These are phyloP conservation scores for Neoaliturus tenellus DNA, from an alignment of 2,888 invertebrate species.

Conservation along the genomic window DNA sequence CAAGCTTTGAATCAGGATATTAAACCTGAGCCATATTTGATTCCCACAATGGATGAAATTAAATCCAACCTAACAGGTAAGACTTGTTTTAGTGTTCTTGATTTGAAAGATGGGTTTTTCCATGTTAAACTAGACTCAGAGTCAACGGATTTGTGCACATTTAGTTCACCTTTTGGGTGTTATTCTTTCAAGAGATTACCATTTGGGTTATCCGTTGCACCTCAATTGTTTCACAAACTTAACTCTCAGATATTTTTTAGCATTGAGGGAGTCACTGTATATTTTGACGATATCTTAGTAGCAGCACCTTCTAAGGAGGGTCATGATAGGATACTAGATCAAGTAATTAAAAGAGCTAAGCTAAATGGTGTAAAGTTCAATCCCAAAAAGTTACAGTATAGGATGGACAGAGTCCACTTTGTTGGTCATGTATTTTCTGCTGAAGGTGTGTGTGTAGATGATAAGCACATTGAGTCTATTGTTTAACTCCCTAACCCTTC, in stretches of 20 bases:
- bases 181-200: constrained; percentile 56
- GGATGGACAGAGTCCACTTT: no score
- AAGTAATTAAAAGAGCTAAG: constrained; percentile 61
- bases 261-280: constrained; percentile 56
- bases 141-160: constrained; percentile 55
- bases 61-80: constrained; percentile 6
- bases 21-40: constrained; percentile 7
- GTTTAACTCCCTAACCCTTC: constrained; percentile 64
- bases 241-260: constrained; percentile 52
- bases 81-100: neutral
- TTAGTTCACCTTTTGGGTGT: neutral
- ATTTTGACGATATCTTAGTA: constrained; percentile 61
- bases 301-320: constrained; percentile 62
- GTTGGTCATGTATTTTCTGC: no score
- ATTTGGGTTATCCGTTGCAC: constrained; percentile 51
- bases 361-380: constrained; percentile 53
- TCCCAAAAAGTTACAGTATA: no score
- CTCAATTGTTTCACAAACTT: constrained; percentile 53
- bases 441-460: constrained; percentile 64
- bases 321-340: constrained; percentile 61
- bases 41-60: constrained; percentile 16
- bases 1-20: neutral
- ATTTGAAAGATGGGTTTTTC: constrained; percentile 50
- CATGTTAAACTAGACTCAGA: constrained; percentile 54
- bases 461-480: constrained; percentile 55